Conservation (phyloP, 2,797 vertebrate genomes). For the Coranthus polyacanthus region DNA sequence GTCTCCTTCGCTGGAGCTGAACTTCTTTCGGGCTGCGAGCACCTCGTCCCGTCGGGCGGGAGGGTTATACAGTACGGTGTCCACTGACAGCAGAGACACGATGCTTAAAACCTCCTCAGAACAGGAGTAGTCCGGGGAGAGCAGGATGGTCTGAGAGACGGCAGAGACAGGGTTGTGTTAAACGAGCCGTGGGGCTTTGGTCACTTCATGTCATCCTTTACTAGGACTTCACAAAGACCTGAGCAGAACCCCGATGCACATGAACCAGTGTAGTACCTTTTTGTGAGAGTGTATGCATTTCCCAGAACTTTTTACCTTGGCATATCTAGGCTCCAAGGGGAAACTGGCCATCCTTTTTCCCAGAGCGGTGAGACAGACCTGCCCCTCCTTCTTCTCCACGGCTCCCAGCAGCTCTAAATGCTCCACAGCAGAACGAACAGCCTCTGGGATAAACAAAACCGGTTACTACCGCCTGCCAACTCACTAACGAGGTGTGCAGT, state of each 20-base stretch:
- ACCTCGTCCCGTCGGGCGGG: slow-evolving; percentile 92
- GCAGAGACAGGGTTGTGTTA: neutral
- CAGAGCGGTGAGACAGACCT: slow-evolving; percentile 88
- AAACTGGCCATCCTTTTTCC: slow-evolving; percentile 98
- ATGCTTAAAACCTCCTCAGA: slow-evolving; percentile 95
- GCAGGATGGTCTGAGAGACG: slow-evolving; percentile 89
- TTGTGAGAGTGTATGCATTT: no score
- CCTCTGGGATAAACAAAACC: slow-evolving; percentile 83
- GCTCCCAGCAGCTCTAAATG: slow-evolving; percentile 94
- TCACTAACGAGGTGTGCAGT: neutral
- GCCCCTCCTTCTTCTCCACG: slow-evolving; percentile 88
- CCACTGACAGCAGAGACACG: slow-evolving; percentile 93
- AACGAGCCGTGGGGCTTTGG: neutral
- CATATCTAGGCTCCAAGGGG: slow-evolving; percentile 94
- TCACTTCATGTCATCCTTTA: no score
- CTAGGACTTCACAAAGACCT: no score
- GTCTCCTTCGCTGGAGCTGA: slow-evolving; percentile 94
- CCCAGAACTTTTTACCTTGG: slow-evolving; percentile 92
- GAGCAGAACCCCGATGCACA: no score
- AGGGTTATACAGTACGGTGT: slow-evolving; percentile 93
- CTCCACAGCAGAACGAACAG: slow-evolving; percentile 89
- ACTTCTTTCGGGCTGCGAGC: slow-evolving; percentile 90
- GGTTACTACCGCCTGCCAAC: neutral
- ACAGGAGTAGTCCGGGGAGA: slow-evolving; percentile 92
- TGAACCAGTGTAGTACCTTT: no score